Evolutionary conservation across 2,797 vertebrate species (phyloP).

Genomic region (Bradypus variegatus): DNA sequence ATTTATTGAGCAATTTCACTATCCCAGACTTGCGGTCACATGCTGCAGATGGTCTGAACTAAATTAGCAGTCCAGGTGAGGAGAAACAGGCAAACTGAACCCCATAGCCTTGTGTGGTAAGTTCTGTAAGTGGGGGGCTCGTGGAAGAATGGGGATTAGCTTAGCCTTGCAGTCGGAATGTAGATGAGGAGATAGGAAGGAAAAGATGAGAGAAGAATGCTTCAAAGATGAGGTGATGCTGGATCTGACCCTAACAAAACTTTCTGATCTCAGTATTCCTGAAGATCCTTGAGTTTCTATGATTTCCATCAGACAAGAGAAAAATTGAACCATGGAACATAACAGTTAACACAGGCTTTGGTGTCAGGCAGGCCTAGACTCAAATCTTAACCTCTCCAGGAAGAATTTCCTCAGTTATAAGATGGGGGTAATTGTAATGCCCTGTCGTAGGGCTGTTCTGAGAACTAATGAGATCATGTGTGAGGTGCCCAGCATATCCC

Average conservation of each 20-base stretch:
- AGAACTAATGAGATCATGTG: background rate
- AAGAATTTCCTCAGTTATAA: background rate
- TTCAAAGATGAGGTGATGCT: background rate
- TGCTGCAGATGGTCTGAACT: background rate
- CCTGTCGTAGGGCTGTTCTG: too few species aligned
- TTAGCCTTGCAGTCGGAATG: background rate
- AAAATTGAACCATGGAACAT: background rate
- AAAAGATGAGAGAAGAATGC: background rate
- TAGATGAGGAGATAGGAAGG: background rate
- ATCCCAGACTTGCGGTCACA: background rate
- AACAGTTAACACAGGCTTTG: background rate
- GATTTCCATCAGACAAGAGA: background rate
- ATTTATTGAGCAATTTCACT: background rate
- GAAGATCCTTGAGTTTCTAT: background rate
- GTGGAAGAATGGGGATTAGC: background rate
- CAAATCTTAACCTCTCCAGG: background rate
- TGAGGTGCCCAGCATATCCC: rapidly evolving
- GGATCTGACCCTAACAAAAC: background rate
- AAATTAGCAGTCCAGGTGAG: background rate
- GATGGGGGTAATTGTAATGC: too few species aligned
- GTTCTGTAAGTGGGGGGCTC: background rate
- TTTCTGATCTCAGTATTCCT: background rate
- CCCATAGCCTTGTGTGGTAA: background rate
- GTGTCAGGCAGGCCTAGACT: background rate
- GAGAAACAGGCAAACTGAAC: background rate